Conservation (phyloP, 1,140 invertebrate species). For the Aphelinus certus region DNA sequence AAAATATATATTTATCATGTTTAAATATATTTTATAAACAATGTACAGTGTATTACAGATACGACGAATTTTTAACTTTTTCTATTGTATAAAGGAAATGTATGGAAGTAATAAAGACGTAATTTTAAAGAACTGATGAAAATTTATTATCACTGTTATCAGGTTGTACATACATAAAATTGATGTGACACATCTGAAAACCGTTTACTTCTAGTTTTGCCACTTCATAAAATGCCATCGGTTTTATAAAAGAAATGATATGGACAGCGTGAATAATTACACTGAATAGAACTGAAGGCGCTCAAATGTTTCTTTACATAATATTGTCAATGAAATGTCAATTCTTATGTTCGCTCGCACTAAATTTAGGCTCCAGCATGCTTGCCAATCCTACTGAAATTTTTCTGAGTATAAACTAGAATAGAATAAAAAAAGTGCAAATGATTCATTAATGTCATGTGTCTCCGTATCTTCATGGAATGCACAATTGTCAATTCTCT, state of each 20-base stretch:
- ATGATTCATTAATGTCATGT: background rate
- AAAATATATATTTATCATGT: slow-evolving; percentile 18
- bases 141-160: slow-evolving; percentile 52
- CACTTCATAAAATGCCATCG: slow-evolving; percentile 15
- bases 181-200: slow-evolving; percentile 13
- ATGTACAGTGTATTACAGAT: slow-evolving; percentile 19
- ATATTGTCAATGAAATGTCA: slow-evolving; percentile 3
- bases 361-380: background rate
- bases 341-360: slow-evolving; percentile 1
- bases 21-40: slow-evolving; percentile 21
- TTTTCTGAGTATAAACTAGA: too few species aligned
- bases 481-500: slow-evolving; percentile 2
- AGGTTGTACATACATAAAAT: slow-evolving; percentile 38
- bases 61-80: slow-evolving; percentile 22
- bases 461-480: slow-evolving; percentile 16
- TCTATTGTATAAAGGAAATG: slow-evolving; percentile 19
- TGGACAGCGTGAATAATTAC: background rate
- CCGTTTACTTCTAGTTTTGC: slow-evolving; percentile 4
- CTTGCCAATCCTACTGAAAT: too few species aligned
- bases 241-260: slow-evolving; percentile 3
- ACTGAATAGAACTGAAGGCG: background rate
- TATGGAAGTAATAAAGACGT: slow-evolving; percentile 29
- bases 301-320: background rate
- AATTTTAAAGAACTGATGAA: slow-evolving; percentile 49
- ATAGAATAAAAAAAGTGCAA: too few species aligned